phyloP scores from a whole-genome alignment of 1,140 invertebrate species.

The Monomorium pharaonis region DNA sequence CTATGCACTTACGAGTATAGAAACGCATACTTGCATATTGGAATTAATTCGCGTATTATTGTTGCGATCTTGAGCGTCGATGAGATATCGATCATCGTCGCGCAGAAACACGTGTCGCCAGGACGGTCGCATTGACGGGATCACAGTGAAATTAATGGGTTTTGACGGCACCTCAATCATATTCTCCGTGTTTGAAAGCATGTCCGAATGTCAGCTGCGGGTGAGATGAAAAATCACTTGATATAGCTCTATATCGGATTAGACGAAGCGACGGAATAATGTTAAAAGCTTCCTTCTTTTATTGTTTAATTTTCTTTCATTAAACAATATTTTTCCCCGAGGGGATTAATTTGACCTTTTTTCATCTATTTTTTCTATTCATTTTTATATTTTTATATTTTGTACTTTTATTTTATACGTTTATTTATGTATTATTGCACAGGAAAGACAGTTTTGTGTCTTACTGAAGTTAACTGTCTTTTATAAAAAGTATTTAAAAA shows the following conservation, averaged over 20 bases:
- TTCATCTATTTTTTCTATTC: too few relatives aligned
- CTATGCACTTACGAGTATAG: constrained; percentile 47
- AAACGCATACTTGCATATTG: constrained; percentile 33
- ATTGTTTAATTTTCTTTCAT: constrained; percentile 13
- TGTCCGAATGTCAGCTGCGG: background rate
- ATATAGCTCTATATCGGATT: background rate
- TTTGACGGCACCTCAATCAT: constrained; percentile 44
- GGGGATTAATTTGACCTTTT: background rate
- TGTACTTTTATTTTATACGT: background rate
- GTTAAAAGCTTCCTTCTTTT: background rate
- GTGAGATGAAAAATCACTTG: background rate
- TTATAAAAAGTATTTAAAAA: too few relatives aligned
- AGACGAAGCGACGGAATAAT: background rate
- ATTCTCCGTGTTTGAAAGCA: constrained; percentile 7
- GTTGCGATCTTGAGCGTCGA: constrained; percentile 39
- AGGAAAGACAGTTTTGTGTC: too few relatives aligned
- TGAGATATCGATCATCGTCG: constrained; percentile 39
- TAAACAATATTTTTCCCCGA: background rate
- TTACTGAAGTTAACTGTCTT: too few relatives aligned
- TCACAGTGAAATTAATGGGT: constrained; percentile 34
- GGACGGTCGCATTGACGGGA: constrained; percentile 1
- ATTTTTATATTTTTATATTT: too few relatives aligned
- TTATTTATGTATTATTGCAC: background rate
- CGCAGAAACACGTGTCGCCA: constrained; percentile 26
- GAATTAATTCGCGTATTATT: constrained; percentile 35